These are phyloP conservation scores for Eupelmus urozonus DNA, from an alignment of 2,888 invertebrate species.

Conservation along the genomic window DNA sequence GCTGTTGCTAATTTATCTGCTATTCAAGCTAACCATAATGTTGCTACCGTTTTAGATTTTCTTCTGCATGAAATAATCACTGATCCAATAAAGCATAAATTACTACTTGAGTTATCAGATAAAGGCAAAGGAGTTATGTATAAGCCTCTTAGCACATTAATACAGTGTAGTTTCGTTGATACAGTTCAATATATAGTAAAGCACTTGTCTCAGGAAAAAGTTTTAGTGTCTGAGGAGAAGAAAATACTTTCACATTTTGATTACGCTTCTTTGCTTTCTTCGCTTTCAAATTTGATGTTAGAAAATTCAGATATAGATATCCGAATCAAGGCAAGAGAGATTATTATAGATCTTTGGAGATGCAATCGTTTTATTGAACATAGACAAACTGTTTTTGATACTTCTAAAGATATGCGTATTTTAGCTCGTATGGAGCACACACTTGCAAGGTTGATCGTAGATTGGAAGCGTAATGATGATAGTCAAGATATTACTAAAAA, in stretches of 20 bases:
- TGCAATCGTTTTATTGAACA: conserved; percentile 28
- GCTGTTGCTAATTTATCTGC: conserved; percentile 9
- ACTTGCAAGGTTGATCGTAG: conserved; percentile 45
- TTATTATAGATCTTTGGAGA: conserved; percentile 41
- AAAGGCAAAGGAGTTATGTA: conserved; percentile 46
- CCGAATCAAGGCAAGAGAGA: background rate
- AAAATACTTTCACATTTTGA: conserved; percentile 50
- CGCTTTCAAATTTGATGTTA: conserved; percentile 50
- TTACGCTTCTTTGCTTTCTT: conserved; percentile 47
- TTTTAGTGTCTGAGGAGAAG: conserved; percentile 43
- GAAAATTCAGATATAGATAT: no score
- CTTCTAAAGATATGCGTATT: conserved; percentile 27
- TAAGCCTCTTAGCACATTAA: conserved; percentile 36
- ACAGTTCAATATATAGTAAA: conserved; percentile 52
- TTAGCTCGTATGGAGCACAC: conserved; percentile 20
- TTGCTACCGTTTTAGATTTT: conserved; percentile 51
- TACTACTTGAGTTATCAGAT: conserved; percentile 44
- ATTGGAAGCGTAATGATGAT: conserved; percentile 30
- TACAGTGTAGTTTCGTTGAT: conserved; percentile 53
- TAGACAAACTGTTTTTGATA: conserved; percentile 18
- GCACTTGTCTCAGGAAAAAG: conserved; percentile 46
- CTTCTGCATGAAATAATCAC: background rate
- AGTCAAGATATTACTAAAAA: conserved; percentile 9
- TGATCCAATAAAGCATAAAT: background rate
- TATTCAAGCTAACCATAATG: conserved; percentile 44